Conservation (phyloP, 2,113 vertebrate genomes). For the Bettongia penicillata region DNA sequence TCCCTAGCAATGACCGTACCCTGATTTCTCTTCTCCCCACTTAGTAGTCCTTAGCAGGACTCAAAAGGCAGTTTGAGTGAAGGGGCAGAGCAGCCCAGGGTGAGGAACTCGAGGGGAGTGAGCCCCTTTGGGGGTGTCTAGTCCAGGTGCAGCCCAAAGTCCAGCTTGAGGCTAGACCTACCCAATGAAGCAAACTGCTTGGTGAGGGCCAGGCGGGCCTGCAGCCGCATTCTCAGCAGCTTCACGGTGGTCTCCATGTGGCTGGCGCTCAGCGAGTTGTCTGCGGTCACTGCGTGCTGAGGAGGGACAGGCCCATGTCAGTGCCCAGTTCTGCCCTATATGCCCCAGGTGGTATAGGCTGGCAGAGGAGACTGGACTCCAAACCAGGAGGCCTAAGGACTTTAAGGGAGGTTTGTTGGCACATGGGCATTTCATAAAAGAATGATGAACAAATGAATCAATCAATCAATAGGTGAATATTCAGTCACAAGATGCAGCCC, state of each 20-base stretch:
- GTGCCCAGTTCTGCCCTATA: not conserved
- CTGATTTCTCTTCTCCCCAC: not conserved
- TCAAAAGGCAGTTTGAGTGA: not conserved
- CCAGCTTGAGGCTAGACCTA: constrained; percentile 69
- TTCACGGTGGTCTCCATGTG: constrained; percentile 98
- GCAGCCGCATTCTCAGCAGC: constrained; percentile 91
- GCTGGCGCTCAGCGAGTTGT: constrained; percentile 94
- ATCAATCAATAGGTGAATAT: not conserved
- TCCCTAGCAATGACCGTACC: not conserved
- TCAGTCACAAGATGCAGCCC: not conserved
- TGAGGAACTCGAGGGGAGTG: not conserved
- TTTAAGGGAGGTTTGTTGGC: not conserved
- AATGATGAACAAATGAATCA: not conserved
- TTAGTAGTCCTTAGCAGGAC: too few relatives aligned
- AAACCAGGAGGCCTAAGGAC: not conserved
- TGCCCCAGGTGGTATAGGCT: not conserved
- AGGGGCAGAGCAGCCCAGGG: not conserved
- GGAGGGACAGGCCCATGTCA: not conserved
- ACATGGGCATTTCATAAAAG: not conserved
- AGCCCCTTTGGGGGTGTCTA: not conserved
- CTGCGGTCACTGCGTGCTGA: constrained; percentile 82
- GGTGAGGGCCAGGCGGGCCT: constrained; percentile 94
- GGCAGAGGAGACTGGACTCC: not conserved
- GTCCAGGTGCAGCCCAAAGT: not conserved
- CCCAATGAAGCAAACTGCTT: constrained; percentile 96